Base-by-base conservation (phyloP, 2,113 vertebrate species). In the Paralichthys olivaceus region DNA sequence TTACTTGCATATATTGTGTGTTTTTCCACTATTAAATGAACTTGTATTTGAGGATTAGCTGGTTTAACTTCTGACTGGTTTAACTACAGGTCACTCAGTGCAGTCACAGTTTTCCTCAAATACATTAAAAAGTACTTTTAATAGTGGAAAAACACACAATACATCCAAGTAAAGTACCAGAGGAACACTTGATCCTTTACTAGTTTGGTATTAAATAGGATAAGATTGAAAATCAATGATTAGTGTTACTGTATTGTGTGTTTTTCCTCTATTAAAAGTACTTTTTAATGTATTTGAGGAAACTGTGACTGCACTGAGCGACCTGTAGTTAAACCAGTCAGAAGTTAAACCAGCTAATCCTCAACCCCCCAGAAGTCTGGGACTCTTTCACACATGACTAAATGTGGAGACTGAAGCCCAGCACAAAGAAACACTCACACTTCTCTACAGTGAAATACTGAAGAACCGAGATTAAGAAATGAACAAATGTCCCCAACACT, bases 321-420 rank as follows among this genome's bases (percentile, higher is more conserved):
- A 49, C n/a, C 67, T 8, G 20, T 34, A 8, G 32, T 72, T 54
- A 34, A 71, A 76, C 34, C 4, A 59, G 25, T 73, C 43, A 74
- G 20, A 65, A 71, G 23, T 23, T 51, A 28, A 12, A 55, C 54
- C 49, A 63, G 32, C 59, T 80, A 34, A 88, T 89, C 80, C 84
- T 47, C 74, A 65, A 58, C 43, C 66, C 54, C 45, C 45, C 43
- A 53, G 25, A 13, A 37, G 14, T 72, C 57, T 20, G 45, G 5
- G 26, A 47, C 80, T 86, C 26, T 67, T 64, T 86, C 68, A 88
- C 77, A 69, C 82, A 79, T 85, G 84, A 79, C 19, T 72, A 29
- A 71, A 58, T 32, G 5, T 68, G 59, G 28, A 75, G 57, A 54
- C 17, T 1, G 45, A 19, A 34, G 58, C 34, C 17, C 15, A 22